These are phyloP conservation scores for Xanthia icteritia DNA, from an alignment of 2,888 invertebrate genomes.

Conservation along the genomic window DNA sequence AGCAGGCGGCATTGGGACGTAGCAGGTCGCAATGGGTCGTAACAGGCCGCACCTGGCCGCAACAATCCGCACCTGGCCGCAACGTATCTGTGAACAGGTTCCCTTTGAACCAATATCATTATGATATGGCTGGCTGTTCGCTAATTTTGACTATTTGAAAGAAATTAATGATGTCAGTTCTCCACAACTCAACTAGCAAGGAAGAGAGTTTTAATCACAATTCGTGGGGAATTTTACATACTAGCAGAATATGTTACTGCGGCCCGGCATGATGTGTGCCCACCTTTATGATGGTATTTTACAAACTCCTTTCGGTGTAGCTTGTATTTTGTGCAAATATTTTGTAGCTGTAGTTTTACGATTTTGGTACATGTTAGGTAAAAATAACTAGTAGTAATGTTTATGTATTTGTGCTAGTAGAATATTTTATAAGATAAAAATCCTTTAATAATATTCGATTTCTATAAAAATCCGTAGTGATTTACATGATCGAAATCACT, in stretches of 20 bases:
- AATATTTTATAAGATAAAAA: conserved; percentile 8
- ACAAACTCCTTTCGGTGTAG: conserved; percentile 45
- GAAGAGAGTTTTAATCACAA: background rate
- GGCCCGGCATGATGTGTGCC: conserved; percentile 18
- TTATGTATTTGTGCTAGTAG: conserved; percentile 43
- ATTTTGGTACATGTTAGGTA: background rate
- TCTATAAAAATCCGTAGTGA: conserved; percentile 1
- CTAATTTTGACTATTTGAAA: background rate
- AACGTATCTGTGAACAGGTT: background rate
- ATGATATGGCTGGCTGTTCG: background rate
- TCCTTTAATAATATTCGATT: background rate
- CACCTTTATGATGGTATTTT: conserved; percentile 37
- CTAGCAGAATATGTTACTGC: background rate
- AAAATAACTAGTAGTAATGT: conserved; percentile 38
- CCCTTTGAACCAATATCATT: background rate
- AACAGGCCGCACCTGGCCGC: background rate
- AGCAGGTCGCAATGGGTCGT: background rate
- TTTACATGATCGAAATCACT: background rate
- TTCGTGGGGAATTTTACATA: background rate
- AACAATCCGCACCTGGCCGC: background rate
- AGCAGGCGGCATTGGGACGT: background rate
- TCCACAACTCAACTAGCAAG: background rate
- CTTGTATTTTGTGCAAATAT: conserved; percentile 46
- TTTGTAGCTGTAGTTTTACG: background rate
- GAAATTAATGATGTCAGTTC: background rate